Evolutionary conservation across 1,140 invertebrate genomes (phyloP).

Genomic region (Brachionus rotundiformis): DNA sequence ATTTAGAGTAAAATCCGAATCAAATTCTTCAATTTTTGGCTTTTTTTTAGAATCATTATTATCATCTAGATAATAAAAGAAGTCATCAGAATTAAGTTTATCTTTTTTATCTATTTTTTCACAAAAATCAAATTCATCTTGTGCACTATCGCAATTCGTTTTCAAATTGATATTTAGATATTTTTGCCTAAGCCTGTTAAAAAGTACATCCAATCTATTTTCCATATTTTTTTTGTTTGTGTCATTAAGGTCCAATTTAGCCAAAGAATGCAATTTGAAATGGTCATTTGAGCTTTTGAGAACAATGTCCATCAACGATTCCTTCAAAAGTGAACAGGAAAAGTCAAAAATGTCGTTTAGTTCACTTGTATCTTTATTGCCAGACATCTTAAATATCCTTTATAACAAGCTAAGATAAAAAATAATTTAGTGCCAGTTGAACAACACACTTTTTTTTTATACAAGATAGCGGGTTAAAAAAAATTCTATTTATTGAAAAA

Average conservation of each 20-base stretch:
- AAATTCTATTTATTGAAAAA: background rate
- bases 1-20: background rate
- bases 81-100: background rate
- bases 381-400: background rate
- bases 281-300: background rate
- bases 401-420: background rate
- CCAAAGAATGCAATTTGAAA: background rate
- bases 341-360: background rate
- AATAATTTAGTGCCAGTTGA: background rate
- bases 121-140: background rate
- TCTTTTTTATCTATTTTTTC: background rate
- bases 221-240: background rate
- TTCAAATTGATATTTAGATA: background rate
- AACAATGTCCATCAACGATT: background rate
- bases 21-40: background rate
- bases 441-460: no score
- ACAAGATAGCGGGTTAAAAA: no score
- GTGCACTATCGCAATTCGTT: background rate
- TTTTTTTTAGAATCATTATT: background rate
- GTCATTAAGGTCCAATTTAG: background rate
- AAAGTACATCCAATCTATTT: background rate
- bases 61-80: background rate
- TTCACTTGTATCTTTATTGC: background rate
- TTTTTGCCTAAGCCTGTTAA: background rate
- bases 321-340: background rate